A percentile compares a stretch with the other conserved stretches of the same genome.
phyloP scores from a whole-genome alignment of 1,140 invertebrate species.

The Ridgeia piscesae region DNA sequence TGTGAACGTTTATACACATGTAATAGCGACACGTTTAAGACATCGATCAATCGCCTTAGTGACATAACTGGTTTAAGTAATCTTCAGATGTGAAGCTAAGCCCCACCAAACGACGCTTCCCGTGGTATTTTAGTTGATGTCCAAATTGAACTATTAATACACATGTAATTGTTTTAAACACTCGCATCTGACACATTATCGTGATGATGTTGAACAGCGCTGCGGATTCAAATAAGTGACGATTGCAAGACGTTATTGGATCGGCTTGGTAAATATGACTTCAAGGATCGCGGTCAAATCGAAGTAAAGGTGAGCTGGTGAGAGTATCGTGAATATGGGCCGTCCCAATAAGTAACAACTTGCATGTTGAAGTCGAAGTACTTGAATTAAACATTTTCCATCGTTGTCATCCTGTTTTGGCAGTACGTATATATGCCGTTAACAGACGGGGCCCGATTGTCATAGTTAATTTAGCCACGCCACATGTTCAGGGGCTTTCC shows the following conservation, averaged over 20 bases:
- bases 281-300: background rate
- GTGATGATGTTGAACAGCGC: background rate
- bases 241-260: background rate
- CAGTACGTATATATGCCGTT: too few species aligned
- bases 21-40: background rate
- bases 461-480: too few species aligned
- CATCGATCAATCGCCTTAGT: background rate
- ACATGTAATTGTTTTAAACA: background rate
- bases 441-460: too few species aligned
- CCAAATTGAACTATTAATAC: background rate
- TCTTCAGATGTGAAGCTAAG: background rate
- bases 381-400: too few species aligned
- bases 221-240: conserved; percentile 5
- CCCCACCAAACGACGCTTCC: background rate
- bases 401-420: too few species aligned
- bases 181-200: background rate
- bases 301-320: background rate
- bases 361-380: too few species aligned
- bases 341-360: background rate
- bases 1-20: background rate
- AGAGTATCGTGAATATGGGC: background rate
- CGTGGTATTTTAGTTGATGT: background rate
- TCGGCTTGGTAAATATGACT: background rate
- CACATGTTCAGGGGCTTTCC: too few species aligned
- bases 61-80: background rate